Conservation (phyloP, 2,888 invertebrate species). For the Caenorhabditis sp. region DNA sequence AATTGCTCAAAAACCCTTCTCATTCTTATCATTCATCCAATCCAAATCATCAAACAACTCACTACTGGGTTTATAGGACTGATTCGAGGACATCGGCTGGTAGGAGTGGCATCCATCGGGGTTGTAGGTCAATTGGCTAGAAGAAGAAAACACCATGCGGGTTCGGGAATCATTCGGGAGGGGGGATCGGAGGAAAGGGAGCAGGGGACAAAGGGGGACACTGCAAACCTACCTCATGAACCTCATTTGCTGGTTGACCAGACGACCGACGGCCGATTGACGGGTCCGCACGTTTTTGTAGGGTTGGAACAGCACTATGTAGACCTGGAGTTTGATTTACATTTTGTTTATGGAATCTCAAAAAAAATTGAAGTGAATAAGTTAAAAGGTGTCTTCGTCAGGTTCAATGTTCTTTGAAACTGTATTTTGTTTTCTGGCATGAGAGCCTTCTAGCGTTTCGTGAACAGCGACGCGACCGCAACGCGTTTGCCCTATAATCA, state of each 20-base stretch:
- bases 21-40: slow-evolving; percentile 21
- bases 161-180: background rate
- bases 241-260: slow-evolving; percentile 83
- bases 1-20: background rate
- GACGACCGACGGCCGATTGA: slow-evolving; percentile 81
- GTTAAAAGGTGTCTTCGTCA: no score
- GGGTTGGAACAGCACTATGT: slow-evolving; percentile 89
- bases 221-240: slow-evolving; percentile 81
- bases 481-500: no score
- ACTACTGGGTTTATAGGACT: slow-evolving; percentile 72
- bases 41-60: slow-evolving; percentile 49
- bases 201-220: slow-evolving; percentile 9
- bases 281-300: slow-evolving; percentile 88
- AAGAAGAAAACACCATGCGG: slow-evolving; percentile 51
- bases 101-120: slow-evolving; percentile 69
- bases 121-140: slow-evolving; percentile 74
- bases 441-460: no score
- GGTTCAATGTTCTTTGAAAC: background rate
- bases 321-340: no score
- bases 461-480: no score
- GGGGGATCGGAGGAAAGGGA: no score
- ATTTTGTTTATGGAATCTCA: no score
- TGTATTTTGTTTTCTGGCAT: no score
- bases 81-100: slow-evolving; percentile 70
- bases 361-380: no score